Evolutionary conservation across 2,888 invertebrate species (phyloP).

Genomic region (Melanchra persicariae): DNA sequence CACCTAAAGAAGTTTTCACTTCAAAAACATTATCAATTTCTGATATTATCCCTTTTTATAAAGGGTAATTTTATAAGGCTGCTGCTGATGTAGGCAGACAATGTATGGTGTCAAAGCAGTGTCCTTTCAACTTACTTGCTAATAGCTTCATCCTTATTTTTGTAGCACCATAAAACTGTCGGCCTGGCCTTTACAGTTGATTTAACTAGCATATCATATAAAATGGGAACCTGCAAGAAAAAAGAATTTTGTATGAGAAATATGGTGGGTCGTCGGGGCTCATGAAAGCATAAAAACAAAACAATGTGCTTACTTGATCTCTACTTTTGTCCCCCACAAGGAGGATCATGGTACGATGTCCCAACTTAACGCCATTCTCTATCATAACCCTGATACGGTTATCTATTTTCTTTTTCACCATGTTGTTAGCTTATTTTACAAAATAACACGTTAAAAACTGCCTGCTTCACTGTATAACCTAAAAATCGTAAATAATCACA

Average conservation of each 20-base stretch:
- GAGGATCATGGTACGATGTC: slow-evolving; percentile 98
- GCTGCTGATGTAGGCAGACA: too few species aligned
- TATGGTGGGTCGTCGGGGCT: too few species aligned
- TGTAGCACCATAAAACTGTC: slow-evolving; percentile 99
- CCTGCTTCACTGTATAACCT: slow-evolving; percentile 72
- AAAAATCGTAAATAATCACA: slow-evolving; percentile 53
- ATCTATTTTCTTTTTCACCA: slow-evolving; percentile 98
- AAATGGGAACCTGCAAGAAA: slow-evolving; percentile 95
- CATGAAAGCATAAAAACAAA: slow-evolving; percentile 8
- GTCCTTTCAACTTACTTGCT: slow-evolving; percentile 92
- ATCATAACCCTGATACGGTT: slow-evolving; percentile 98
- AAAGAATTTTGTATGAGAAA: too few species aligned
- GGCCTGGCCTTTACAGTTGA: slow-evolving; percentile 98
- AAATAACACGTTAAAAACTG: slow-evolving; percentile 26
- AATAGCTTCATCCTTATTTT: slow-evolving; percentile 97
- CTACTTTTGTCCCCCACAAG: slow-evolving; percentile 98
- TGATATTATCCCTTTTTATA: too few species aligned
- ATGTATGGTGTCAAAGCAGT: too few species aligned
- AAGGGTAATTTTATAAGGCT: too few species aligned
- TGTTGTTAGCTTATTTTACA: slow-evolving; percentile 82
- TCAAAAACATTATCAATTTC: too few species aligned
- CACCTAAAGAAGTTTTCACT: too few species aligned
- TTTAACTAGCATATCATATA: slow-evolving; percentile 99
- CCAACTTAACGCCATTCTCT: slow-evolving; percentile 98
- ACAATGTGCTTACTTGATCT: slow-evolving; percentile 94